phyloP scores from a whole-genome alignment of 2,888 invertebrate species.

The Chalcosyrphus nemorum region DNA sequence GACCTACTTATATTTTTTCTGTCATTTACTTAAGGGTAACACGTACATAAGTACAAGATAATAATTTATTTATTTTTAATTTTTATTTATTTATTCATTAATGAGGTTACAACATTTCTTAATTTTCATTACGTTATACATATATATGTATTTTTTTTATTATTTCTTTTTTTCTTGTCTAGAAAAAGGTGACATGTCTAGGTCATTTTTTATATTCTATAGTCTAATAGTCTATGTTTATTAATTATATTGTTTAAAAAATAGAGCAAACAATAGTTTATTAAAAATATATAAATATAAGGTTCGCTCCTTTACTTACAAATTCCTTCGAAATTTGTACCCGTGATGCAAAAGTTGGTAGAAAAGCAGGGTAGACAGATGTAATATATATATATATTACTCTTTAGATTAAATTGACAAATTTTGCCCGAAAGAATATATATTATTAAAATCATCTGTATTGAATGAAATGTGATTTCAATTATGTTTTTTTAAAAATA shows the following conservation, averaged over 20 bases:
- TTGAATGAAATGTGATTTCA: too few species aligned
- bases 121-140: neutral
- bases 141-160: neutral
- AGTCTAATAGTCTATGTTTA: conserved; percentile 13
- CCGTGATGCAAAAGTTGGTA: too few species aligned
- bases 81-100: conserved; percentile 5
- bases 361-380: too few species aligned
- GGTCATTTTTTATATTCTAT: neutral
- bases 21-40: neutral
- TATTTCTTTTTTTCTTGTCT: neutral
- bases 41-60: neutral
- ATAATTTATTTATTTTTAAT: neutral
- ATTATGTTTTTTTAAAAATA: too few species aligned
- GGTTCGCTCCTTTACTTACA: too few species aligned
- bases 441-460: too few species aligned
- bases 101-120: conserved; percentile 41
- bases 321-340: too few species aligned
- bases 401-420: too few species aligned
- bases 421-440: too few species aligned
- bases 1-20: neutral
- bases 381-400: too few species aligned
- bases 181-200: neutral
- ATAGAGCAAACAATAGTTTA: neutral
- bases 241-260: neutral
- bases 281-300: neutral